phyloP scores from a whole-genome alignment of 2,797 vertebrate species.

The Argyrosomus regius region DNA sequence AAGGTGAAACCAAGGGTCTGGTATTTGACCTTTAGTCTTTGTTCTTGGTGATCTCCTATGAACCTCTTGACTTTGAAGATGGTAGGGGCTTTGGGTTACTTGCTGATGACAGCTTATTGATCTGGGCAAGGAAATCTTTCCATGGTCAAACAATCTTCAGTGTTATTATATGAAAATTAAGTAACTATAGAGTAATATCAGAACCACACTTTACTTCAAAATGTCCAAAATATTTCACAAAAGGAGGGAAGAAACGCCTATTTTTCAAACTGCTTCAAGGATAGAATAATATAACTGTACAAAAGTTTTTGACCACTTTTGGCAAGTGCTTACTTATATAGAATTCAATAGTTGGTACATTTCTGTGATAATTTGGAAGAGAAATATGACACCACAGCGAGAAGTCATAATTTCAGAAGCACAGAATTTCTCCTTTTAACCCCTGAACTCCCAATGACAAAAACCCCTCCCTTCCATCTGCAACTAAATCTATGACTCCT shows the following conservation, averaged over 20 bases:
- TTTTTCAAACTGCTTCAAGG: constrained; percentile 23
- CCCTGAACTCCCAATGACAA: constrained; percentile 40
- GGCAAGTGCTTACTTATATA: constrained; percentile 9
- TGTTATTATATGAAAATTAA: constrained; percentile 17
- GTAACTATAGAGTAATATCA: background rate
- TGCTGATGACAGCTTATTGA: constrained; percentile 25
- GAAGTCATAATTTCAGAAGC: constrained; percentile 52
- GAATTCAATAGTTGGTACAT: background rate
- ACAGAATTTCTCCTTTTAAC: constrained; percentile 57
- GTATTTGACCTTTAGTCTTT: constrained; percentile 66
- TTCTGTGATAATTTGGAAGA: background rate
- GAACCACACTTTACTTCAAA: constrained; percentile 5
- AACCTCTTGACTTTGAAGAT: constrained; percentile 50
- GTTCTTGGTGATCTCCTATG: constrained; percentile 37
- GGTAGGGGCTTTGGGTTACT: constrained; percentile 16
- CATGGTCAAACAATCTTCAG: constrained; percentile 7
- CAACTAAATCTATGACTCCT: constrained; percentile 50
- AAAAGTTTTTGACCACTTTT: constrained; percentile 21
- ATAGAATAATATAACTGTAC: constrained; percentile 9
- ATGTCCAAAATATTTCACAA: constrained; percentile 2
- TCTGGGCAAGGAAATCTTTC: constrained; percentile 7
- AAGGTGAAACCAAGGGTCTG: constrained; percentile 33
- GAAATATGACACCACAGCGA: constrained; percentile 25
- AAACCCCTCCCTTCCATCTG: constrained; percentile 38
- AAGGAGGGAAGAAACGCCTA: background rate